Conservation (phyloP, 2,797 vertebrate genomes). For the Petrocephalus sullivani region DNA sequence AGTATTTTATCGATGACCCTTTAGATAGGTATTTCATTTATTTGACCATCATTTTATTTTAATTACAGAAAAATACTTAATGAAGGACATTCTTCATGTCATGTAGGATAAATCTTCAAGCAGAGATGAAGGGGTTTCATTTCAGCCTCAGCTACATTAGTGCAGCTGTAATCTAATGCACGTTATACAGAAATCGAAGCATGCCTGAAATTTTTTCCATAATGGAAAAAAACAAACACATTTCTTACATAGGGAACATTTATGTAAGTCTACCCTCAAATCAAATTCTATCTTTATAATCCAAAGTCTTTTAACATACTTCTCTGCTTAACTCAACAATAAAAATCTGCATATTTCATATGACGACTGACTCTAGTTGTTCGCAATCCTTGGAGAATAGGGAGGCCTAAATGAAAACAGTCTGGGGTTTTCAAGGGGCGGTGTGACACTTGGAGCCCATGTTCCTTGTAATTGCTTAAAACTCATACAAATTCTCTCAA, state of each 20-base stretch:
- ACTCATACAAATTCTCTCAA: constrained; percentile 50
- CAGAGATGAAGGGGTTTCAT: not conserved
- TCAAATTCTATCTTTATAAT: constrained; percentile 15
- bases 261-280: not conserved
- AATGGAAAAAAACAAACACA: constrained; percentile 16
- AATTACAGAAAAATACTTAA: not conserved
- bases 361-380: constrained; percentile 48
- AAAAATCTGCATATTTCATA: constrained; percentile 31
- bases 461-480: constrained; percentile 42
- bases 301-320: constrained; percentile 7
- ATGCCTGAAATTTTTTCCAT: not conserved
- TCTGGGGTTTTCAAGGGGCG: constrained; percentile 37
- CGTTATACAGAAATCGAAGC: not conserved
- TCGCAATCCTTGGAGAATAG: constrained; percentile 55
- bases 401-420: constrained; percentile 53
- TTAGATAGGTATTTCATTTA: not conserved
- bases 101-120: not conserved
- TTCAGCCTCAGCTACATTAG: not conserved
- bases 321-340: constrained; percentile 45
- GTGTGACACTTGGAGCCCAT: constrained; percentile 19
- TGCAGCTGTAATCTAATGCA: not conserved
- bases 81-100: not conserved
- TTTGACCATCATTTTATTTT: not conserved
- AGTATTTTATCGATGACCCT: not conserved
- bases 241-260: constrained; percentile 22